phyloP scores from a whole-genome alignment of 2,888 invertebrate genomes.

The Drosophila subsilvestris region DNA sequence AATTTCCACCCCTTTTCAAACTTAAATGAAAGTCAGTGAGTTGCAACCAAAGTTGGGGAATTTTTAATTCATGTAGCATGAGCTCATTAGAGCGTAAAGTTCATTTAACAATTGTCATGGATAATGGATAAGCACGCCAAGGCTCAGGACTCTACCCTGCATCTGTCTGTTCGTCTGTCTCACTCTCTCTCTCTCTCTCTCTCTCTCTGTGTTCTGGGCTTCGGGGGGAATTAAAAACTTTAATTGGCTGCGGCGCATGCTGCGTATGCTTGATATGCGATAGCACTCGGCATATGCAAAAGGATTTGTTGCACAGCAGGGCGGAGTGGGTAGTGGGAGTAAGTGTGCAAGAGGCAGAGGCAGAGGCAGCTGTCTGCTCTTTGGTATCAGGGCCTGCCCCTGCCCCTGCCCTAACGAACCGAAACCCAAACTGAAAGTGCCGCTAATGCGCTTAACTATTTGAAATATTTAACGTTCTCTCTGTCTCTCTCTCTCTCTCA shows the following conservation, averaged over 20 bases:
- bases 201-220: neutral
- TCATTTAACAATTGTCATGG: constrained; percentile 76
- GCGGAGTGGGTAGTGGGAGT: neutral
- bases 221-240: constrained; percentile 66
- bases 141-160: neutral
- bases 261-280: constrained; percentile 73
- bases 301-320: constrained; percentile 36
- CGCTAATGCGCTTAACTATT: constrained; percentile 79
- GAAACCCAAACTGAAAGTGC: constrained; percentile 66
- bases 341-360: neutral
- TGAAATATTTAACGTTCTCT: constrained; percentile 70
- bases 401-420: constrained; percentile 8
- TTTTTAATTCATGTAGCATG: constrained; percentile 65
- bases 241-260: constrained; percentile 75
- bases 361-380: constrained; percentile 37
- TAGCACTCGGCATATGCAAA: constrained; percentile 66
- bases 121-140: constrained; percentile 62
- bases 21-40: constrained; percentile 39
- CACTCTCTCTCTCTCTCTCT: neutral
- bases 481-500: constrained; percentile 40
- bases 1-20: neutral
- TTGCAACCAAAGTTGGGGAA: constrained; percentile 47
- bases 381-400: constrained; percentile 19
- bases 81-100: constrained; percentile 75
- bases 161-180: constrained; percentile 17